Base-by-base conservation (phyloP, 1,140 invertebrate genomes). In the Potamilus streckersoni region DNA sequence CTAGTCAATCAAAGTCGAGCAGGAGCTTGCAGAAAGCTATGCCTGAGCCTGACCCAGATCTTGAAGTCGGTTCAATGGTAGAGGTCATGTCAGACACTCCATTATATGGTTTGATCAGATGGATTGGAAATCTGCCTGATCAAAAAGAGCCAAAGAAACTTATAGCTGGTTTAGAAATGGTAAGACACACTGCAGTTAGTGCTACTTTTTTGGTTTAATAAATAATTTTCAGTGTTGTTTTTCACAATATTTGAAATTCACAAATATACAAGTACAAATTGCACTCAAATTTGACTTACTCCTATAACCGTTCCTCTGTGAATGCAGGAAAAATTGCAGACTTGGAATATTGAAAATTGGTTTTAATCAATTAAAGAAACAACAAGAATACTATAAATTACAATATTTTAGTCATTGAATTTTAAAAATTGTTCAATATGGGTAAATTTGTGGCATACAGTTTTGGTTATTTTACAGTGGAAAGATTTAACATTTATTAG, bases 91-190 rank as follows among this genome's bases (percentile, higher is more conserved):
- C 87, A n/a, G 86, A 88, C 68, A 79, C 78, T 8, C 88, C 89
- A 12, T 80, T 87, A 68, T 91, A 89, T 83, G 96, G 96, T 67
- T 93, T 97, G 15, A 94, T 97, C 76, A 93, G 94, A 86, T 97
- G 96, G 96, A 95, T 97, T 85, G 96, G 96, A 11, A 90, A 91
- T 66, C 82, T 91, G 0, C 82, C 89, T 15, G 88, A 89, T 49
- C 87, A 89, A 73, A 88, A 88, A 70, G 89, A 89, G 68, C 85
- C 86, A 72, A 87, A 89, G 12, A 91, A 92, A 89, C 88, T 91
- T 80, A 93, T 93, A 87, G 94, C 94, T 85, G 93, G 93, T 68
- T 90, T 94, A 80, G 93, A 94, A 91, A 91, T 94, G 91, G 93
- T 93, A 87, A 89, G 83, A 17, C 61, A 55, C 17, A 20, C 38